These are phyloP conservation scores for Baronia brevicornis DNA, from an alignment of 2,888 invertebrate genomes.

Conservation along the genomic window DNA sequence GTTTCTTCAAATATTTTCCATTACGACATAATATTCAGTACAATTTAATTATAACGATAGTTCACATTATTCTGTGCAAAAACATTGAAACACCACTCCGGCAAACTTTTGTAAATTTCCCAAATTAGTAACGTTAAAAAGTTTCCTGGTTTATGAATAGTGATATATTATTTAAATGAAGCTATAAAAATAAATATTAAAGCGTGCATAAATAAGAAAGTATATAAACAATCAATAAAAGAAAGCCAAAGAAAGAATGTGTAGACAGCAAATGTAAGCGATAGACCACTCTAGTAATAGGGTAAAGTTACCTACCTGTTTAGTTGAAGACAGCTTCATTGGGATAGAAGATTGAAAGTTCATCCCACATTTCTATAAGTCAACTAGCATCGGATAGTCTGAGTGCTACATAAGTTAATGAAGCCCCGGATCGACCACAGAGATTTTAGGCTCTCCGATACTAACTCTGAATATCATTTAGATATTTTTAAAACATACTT, in stretches of 20 bases:
- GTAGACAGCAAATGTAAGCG: slow-evolving; percentile 2
- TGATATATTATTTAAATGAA: no score
- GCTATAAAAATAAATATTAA: no score
- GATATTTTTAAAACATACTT: slow-evolving; percentile 5
- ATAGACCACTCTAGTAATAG: slow-evolving; percentile 11
- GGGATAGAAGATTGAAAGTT: slow-evolving; percentile 3
- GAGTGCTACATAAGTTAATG: not conserved
- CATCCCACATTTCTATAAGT: slow-evolving; percentile 3
- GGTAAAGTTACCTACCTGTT: slow-evolving; percentile 57
- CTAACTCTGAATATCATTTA: not conserved
- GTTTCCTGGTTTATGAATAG: no score
- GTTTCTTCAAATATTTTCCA: no score
- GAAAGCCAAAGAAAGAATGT: slow-evolving; percentile 2
- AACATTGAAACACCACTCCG: no score
- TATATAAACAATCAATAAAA: slow-evolving; percentile 4
- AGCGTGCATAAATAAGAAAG: slow-evolving; percentile 3
- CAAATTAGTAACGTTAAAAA: no score
- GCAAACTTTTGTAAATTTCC: no score
- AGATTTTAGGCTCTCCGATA: no score
- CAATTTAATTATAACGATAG: no score
- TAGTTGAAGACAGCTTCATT: slow-evolving; percentile 43
- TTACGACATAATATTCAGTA: no score
- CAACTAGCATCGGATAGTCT: slow-evolving; percentile 6
- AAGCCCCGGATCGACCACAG: slow-evolving; percentile 1
- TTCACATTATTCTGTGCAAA: no score